Conservation (phyloP, 2,888 invertebrate species). For the Eupelmus urozonus region DNA sequence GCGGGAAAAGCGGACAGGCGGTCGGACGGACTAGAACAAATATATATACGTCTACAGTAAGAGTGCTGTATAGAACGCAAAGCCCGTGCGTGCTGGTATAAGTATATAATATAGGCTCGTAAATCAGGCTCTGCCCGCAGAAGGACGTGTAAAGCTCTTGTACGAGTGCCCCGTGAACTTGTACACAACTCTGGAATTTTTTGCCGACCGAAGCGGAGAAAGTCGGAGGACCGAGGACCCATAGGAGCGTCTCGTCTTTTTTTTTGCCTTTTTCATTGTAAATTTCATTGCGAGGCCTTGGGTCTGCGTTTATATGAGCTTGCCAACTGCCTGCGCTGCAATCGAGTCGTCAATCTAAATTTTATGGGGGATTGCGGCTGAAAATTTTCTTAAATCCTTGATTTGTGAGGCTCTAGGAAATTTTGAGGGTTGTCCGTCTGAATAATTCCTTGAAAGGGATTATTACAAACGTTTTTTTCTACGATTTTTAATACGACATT, state of each 20-base stretch:
- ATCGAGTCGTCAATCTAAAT: conserved; percentile 5
- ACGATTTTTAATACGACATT: too few relatives aligned
- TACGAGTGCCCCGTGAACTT: neutral
- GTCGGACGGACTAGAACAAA: neutral
- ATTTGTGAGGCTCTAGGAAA: conserved; percentile 16
- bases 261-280: conserved; percentile 13
- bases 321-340: neutral
- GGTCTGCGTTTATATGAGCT: conserved; percentile 7
- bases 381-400: neutral
- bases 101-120: neutral
- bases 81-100: neutral
- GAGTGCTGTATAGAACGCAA: neutral
- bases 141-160: neutral
- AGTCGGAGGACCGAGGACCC: neutral
- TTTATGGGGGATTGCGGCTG: neutral
- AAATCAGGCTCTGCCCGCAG: conserved; percentile 33
- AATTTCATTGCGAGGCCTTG: conserved; percentile 36
- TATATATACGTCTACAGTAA: too few relatives aligned
- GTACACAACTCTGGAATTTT: neutral
- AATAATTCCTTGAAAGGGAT: neutral
- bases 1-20: neutral
- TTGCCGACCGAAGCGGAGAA: conserved; percentile 17
- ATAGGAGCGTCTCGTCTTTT: neutral
- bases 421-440: neutral
- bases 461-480: neutral